Percentiles rank a stretch among this genome's conserved stretches.
Conservation (phyloP, 1,140 invertebrate species). For the Drosophila biarmipes region DNA sequence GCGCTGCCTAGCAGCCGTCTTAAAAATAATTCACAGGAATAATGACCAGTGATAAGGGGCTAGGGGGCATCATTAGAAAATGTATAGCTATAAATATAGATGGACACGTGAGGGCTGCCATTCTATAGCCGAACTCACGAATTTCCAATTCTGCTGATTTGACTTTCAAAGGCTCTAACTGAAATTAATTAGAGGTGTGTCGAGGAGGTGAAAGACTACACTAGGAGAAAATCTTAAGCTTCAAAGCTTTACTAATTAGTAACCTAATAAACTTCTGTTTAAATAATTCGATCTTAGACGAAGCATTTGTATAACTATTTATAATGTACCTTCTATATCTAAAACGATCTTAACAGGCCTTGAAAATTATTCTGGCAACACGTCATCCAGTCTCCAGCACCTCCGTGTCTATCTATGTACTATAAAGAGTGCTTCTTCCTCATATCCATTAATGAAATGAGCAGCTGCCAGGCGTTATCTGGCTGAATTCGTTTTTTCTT, state of each 20-base stretch:
- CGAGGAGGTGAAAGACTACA: too few species aligned
- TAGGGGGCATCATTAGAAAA: conserved; percentile 11
- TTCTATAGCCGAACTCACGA: conserved; percentile 11
- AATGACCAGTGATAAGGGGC: conserved; percentile 39
- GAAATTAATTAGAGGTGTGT: background rate
- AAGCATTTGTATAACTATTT: background rate
- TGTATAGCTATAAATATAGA: conserved; percentile 11
- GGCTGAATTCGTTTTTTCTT: conserved; percentile 16
- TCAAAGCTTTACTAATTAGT: background rate
- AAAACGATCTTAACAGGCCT: background rate
- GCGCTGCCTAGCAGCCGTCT: conserved; percentile 39
- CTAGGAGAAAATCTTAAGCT: background rate
- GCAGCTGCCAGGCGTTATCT: conserved; percentile 46
- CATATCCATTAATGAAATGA: conserved; percentile 64
- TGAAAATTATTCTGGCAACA: conserved; percentile 17
- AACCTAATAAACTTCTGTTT: too few species aligned
- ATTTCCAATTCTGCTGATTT: background rate
- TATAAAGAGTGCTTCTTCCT: conserved; percentile 1
- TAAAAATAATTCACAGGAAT: conserved; percentile 34
- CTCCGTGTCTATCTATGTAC: background rate
- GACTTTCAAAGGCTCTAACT: conserved; percentile 18
- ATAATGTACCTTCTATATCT: background rate
- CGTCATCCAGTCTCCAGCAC: conserved; percentile 1
- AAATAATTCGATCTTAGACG: background rate
- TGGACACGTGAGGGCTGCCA: conserved; percentile 4